A percentile compares a stretch with the other conserved stretches of the same genome.
Evolutionary conservation across 2,797 vertebrate species (phyloP).

Genomic region (Sebastes taczanowskii): DNA sequence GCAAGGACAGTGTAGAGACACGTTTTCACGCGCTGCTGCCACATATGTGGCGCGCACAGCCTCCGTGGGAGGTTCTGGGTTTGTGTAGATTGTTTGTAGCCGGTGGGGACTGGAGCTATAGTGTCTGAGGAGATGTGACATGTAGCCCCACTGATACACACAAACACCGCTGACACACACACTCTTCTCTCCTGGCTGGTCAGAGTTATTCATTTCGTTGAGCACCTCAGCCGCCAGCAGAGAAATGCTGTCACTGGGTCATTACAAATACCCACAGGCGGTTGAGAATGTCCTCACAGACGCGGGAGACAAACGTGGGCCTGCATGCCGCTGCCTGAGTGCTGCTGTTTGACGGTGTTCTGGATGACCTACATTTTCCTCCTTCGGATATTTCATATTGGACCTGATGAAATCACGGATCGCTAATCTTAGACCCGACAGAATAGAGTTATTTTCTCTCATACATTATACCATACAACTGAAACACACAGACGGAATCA

Average conservation of each 20-base stretch:
- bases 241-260: conserved; percentile 70
- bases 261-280: conserved; percentile 70
- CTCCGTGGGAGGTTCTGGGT: conserved; percentile 51
- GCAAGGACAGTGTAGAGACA: conserved; percentile 33
- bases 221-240: conserved; percentile 65
- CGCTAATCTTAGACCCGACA: conserved; percentile 11
- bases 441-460: conserved; percentile 13
- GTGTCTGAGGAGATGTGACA: conserved; percentile 67
- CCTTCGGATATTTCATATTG: conserved; percentile 33
- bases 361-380: conserved; percentile 69
- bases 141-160: conserved; percentile 48
- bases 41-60: conserved; percentile 45
- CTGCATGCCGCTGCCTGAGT: conserved; percentile 36
- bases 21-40: conserved; percentile 39
- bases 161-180: conserved; percentile 40
- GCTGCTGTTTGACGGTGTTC: conserved; percentile 55
- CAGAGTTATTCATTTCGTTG: conserved; percentile 72
- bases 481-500: not conserved
- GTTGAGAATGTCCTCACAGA: conserved; percentile 63
- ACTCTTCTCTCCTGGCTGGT: conserved; percentile 48
- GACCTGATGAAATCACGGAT: conserved; percentile 45
- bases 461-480: not conserved
- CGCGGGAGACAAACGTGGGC: conserved; percentile 49
- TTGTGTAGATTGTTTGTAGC: conserved; percentile 68
- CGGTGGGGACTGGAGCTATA: conserved; percentile 52